Conservation (phyloP, 1,140 invertebrate species). For the Euschistus heros region DNA sequence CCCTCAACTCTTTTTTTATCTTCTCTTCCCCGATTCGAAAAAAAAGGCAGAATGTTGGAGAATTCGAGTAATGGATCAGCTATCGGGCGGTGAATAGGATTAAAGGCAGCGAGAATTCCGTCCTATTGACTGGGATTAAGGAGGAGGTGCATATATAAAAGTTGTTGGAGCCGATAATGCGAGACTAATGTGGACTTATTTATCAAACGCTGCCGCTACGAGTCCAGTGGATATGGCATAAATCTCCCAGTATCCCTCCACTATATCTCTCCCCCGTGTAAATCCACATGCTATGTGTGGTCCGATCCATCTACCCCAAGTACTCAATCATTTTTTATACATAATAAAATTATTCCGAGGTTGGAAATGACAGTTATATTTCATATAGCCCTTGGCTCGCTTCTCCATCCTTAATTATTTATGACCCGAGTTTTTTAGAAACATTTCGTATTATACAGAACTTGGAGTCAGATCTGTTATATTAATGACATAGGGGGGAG, state of each 20-base stretch:
- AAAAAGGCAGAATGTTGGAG: too few species aligned
- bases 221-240: slow-evolving; percentile 11
- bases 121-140: slow-evolving; percentile 8
- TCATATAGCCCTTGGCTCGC: slow-evolving; percentile 13
- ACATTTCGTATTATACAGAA: slow-evolving; percentile 8
- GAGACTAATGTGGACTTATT: slow-evolving; percentile 15
- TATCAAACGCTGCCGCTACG: slow-evolving; percentile 8
- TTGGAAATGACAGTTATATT: slow-evolving; percentile 11
- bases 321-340: slow-evolving; percentile 13
- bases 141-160: slow-evolving; percentile 12
- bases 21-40: too few species aligned
- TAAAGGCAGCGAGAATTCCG: not conserved
- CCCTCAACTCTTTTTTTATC: too few species aligned
- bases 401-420: slow-evolving; percentile 7
- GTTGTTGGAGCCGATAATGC: slow-evolving; percentile 14
- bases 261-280: slow-evolving; percentile 10
- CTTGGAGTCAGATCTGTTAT: not conserved
- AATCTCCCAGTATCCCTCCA: slow-evolving; percentile 13
- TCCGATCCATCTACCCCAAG: slow-evolving; percentile 5
- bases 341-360: slow-evolving; percentile 18
- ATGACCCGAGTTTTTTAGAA: slow-evolving; percentile 10
- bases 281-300: slow-evolving; percentile 16
- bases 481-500: slow-evolving; percentile 4
- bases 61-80: too few species aligned
- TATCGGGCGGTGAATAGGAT: not conserved